Percentiles rank a stretch among this genome's conserved stretches.
Conservation (phyloP, 2,797 vertebrate genomes). For the Catamblyrhynchus diadema region DNA sequence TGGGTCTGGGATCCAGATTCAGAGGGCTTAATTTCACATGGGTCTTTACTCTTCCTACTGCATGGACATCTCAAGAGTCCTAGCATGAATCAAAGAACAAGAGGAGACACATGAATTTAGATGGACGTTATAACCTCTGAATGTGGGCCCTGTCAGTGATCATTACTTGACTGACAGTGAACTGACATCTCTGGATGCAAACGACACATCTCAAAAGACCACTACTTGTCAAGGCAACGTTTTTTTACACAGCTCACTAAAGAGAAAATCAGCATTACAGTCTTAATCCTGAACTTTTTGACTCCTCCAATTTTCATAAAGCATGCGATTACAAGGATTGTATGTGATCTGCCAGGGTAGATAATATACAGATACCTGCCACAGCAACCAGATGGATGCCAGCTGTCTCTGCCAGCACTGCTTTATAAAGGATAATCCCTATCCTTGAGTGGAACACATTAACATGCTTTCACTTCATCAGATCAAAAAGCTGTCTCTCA, state of each 20-base stretch:
- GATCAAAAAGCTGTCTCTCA: background rate
- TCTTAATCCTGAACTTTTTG: background rate
- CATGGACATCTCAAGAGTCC: background rate
- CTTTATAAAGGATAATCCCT: constrained; percentile 32
- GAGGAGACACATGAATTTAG: background rate
- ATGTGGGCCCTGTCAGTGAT: background rate
- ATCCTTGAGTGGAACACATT: background rate
- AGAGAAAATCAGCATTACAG: background rate
- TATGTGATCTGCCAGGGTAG: background rate
- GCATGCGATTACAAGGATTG: background rate
- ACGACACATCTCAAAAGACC: background rate
- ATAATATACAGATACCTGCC: constrained; percentile 16
- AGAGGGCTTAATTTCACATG: background rate
- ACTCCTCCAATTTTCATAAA: background rate
- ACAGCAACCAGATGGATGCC: constrained; percentile 32
- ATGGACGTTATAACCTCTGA: background rate
- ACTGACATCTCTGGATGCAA: background rate
- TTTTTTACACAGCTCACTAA: background rate
- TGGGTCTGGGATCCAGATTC: background rate
- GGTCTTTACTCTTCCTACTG: background rate
- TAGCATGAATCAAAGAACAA: background rate
- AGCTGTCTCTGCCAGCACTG: background rate
- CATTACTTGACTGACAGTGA: background rate
- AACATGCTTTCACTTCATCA: constrained; percentile 27
- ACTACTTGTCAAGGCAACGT: background rate